Conservation (phyloP, 2,113 vertebrate species). For the Sylvietta virens region DNA sequence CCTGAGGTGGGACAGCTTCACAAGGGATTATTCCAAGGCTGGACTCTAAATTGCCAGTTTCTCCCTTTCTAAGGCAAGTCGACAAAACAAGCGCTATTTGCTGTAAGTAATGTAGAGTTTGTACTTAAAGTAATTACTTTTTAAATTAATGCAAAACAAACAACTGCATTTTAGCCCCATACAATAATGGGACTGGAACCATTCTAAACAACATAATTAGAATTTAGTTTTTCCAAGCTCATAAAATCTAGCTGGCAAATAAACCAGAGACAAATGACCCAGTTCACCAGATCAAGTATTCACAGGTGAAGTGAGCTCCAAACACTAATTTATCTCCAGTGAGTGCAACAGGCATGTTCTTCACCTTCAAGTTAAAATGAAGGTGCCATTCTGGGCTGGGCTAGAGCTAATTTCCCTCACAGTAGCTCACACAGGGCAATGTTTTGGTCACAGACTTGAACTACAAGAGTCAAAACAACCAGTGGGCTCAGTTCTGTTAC, state of each 20-base stretch:
- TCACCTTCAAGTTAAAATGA: neutral
- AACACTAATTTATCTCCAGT: neutral
- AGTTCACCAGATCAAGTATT: neutral
- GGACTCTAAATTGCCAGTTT: neutral
- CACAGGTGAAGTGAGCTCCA: neutral
- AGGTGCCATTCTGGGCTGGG: neutral
- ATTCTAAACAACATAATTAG: neutral
- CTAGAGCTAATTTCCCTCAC: neutral
- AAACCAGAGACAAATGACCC: neutral
- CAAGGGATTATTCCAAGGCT: neutral
- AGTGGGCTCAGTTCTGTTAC: neutral
- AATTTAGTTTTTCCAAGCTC: neutral
- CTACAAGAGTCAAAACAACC: neutral
- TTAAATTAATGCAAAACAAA: neutral
- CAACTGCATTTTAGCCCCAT: neutral
- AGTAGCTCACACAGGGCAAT: rapidly evolving
- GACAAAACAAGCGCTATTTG: neutral
- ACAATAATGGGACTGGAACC: neutral
- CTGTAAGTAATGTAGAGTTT: neutral
- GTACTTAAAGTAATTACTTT: neutral
- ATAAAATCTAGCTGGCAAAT: neutral
- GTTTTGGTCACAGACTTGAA: neutral
- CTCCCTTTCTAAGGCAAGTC: neutral
- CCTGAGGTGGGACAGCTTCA: neutral
- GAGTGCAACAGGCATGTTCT: neutral